Percentiles rank a stretch among this genome's conserved stretches.
Conservation (phyloP, 2,888 invertebrate genomes). For the Erpobdella octoculata region DNA sequence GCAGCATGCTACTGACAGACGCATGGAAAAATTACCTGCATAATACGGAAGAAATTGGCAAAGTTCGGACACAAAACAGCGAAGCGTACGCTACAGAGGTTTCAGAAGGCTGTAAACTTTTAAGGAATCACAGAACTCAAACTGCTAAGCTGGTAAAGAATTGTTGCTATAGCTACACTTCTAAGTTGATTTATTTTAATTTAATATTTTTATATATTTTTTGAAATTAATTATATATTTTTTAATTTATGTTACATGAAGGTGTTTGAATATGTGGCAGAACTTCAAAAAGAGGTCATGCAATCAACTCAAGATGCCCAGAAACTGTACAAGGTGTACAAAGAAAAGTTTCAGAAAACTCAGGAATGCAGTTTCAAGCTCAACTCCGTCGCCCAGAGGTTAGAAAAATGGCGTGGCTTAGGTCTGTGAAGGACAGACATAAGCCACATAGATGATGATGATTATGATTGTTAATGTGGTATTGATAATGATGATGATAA, state of each 20-base stretch:
- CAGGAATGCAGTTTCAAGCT: conserved; percentile 90
- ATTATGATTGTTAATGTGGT: background rate
- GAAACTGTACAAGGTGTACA: conserved; percentile 82
- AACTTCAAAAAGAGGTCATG: conserved; percentile 45
- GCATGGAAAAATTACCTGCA: conserved; percentile 9
- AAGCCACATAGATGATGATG: too few relatives aligned
- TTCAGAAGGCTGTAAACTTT: conserved; percentile 4
- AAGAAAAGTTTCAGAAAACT: conserved; percentile 84
- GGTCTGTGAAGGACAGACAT: too few relatives aligned
- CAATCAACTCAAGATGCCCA: conserved; percentile 70
- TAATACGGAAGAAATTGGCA: background rate
- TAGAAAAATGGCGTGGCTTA: too few relatives aligned
- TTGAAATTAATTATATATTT: background rate
- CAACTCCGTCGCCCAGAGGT: conserved; percentile 81
- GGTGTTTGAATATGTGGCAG: conserved; percentile 46
- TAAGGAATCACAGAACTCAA: conserved; percentile 17
- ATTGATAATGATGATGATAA: background rate
- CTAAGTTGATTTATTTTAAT: background rate
- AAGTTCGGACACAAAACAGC: conserved; percentile 3
- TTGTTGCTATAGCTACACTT: background rate
- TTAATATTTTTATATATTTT: background rate
- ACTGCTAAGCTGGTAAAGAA: conserved; percentile 6
- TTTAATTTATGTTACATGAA: conserved; percentile 31
- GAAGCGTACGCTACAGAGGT: background rate
- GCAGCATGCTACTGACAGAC: conserved; percentile 15